Evolutionary conservation across 2,888 invertebrate species (phyloP), one percentile per base, ranked within the genome.

Genomic region (Drosophila mercatorum): DNA sequence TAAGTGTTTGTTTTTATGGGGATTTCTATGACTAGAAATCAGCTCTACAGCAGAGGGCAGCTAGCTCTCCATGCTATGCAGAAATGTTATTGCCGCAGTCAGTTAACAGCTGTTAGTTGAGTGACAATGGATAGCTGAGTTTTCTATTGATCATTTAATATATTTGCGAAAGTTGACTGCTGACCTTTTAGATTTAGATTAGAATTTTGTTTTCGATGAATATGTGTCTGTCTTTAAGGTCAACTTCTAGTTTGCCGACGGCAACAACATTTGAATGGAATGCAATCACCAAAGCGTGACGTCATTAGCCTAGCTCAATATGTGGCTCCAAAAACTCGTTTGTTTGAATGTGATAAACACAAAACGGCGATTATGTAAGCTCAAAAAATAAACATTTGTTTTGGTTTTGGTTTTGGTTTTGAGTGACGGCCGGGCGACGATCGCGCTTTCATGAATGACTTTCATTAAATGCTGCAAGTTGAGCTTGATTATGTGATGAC

Each of bases 361-460:
- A 60, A 67, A 66, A 44, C 49, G 17, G 17, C 36, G 51, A 78
- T 84, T 84, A 83, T 89, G 89, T 81, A 89, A 84, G 69, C 47
- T 61, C 26, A 72, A 81, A 81, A 81, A 81, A 66, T 62, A 72
- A 63, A 81, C 72, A 74, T 81, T 89, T 80, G 80, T 75, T 84
- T 88, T 68, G 68, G 57, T 66, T 40, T 22, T 22, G 22, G 22
- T 22, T 22, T 22, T 2, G 22, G 22, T 22, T 22, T 22, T 34
- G n/a, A 38, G 63, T 59, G 68, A 36, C 40, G 46, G 52, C n/a
- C 31, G 49, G 58, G 57, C 43, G 60, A 57, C 43, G 73, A 67
- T 73, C 72, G 58, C 52, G 58, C 60, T 87, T 87, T 81, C 61
- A 88, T 84, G 84, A 88, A 84, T 84, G 84, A 76, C 84, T 79